Evolutionary conservation across 2,888 invertebrate genomes (phyloP).

Genomic region (Chironomus riparius): DNA sequence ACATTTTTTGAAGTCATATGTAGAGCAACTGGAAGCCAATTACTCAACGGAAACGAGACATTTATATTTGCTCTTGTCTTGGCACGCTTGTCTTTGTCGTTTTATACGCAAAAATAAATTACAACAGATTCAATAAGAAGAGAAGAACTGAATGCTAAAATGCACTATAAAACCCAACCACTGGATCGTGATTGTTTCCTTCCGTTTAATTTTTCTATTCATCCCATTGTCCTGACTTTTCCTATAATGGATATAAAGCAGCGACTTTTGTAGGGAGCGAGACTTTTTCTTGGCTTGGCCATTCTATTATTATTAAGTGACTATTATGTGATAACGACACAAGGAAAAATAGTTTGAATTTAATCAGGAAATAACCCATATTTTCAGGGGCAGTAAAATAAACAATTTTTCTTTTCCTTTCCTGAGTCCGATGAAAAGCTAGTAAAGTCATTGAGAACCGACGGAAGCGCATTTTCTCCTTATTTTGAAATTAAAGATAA

Average conservation of each 20-base stretch:
- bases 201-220: conserved; percentile 1
- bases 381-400: neutral
- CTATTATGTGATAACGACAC: conserved; percentile 11
- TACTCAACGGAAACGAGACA: conserved; percentile 16
- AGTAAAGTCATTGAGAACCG: no score
- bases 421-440: no score
- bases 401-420: neutral
- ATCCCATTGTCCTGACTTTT: neutral
- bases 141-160: neutral
- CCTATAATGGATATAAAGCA: neutral
- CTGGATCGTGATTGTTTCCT: conserved; percentile 25
- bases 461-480: no score
- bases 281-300: neutral
- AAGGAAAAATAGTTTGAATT: neutral
- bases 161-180: conserved; percentile 33
- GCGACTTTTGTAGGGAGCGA: neutral
- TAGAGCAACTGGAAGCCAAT: conserved; percentile 18
- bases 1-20: neutral
- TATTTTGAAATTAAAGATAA: no score
- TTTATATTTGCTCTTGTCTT: neutral
- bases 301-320: neutral
- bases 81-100: neutral
- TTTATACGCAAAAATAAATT: neutral
- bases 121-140: neutral
- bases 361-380: conserved; percentile 10